phyloP scores from a whole-genome alignment of 1,140 invertebrate genomes.

The Ips nitidus region DNA sequence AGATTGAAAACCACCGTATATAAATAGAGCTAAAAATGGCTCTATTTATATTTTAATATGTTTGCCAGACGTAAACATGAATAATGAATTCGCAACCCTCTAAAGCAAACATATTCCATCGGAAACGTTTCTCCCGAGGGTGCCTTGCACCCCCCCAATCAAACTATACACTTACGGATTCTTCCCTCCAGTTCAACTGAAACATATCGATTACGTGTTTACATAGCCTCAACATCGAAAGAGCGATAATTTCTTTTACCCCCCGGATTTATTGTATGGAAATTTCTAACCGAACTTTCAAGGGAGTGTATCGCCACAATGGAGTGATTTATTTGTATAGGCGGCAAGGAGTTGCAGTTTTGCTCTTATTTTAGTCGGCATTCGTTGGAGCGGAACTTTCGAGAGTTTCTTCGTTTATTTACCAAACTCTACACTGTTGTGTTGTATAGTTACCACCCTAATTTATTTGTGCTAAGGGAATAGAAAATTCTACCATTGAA shows the following conservation, averaged over 20 bases:
- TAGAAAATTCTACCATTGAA: no score
- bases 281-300: not conserved
- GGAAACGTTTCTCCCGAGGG: no score
- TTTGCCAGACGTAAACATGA: no score
- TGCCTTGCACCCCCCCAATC: no score
- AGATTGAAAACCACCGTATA: no score
- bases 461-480: no score
- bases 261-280: constrained; percentile 16
- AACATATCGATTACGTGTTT: constrained; percentile 20
- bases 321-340: constrained; percentile 10
- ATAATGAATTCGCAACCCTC: no score
- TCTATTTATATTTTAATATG: no score
- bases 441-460: no score
- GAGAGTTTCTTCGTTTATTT: not conserved
- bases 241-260: constrained; percentile 19
- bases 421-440: no score
- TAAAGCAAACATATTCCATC: no score
- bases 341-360: constrained; percentile 3
- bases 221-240: constrained; percentile 5
- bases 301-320: constrained; percentile 11
- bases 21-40: no score
- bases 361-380: not conserved
- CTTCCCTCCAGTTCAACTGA: constrained; percentile 1
- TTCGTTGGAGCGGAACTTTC: not conserved
- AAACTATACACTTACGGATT: not conserved